Percentiles rank a stretch among this genome's conserved stretches.
Conservation (phyloP, 1,140 invertebrate genomes). For the Acyrthosiphon pisum region DNA sequence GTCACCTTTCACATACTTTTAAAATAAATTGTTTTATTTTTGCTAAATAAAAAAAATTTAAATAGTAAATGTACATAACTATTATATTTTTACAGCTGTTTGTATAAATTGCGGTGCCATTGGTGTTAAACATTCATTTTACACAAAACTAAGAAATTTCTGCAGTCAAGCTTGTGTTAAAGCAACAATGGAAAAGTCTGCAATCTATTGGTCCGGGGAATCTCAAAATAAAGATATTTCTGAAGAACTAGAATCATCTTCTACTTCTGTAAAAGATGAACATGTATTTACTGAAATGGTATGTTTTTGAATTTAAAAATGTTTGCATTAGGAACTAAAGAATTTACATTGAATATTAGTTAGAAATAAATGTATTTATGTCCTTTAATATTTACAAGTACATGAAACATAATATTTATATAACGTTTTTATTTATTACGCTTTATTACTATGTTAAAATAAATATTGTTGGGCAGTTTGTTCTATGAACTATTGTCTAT, state of each 20-base stretch:
- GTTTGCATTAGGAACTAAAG: background rate
- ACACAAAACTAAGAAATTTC: slow-evolving; percentile 82
- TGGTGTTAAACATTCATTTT: slow-evolving; percentile 88
- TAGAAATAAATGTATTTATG: background rate
- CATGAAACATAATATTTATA: background rate
- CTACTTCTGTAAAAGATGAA: background rate
- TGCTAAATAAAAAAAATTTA: background rate
- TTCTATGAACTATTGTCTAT: slow-evolving; percentile 7
- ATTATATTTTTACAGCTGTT: slow-evolving; percentile 70
- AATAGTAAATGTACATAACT: background rate
- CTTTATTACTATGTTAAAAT: background rate
- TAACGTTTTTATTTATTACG: background rate
- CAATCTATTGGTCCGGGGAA: background rate
- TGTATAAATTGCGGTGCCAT: slow-evolving; percentile 89
- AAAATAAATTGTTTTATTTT: background rate
- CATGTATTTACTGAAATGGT: background rate
- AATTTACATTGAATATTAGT: background rate
- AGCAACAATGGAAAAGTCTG: slow-evolving; percentile 29
- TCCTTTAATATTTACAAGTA: background rate
- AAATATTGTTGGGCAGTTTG: background rate
- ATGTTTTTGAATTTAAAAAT: background rate
- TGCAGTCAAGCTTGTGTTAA: slow-evolving; percentile 78
- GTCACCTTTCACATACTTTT: background rate
- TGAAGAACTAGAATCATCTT: slow-evolving; percentile 3
- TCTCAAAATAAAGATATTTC: background rate